Conservation (phyloP, 2,797 vertebrate genomes). For the Trematomus bernacchii region DNA sequence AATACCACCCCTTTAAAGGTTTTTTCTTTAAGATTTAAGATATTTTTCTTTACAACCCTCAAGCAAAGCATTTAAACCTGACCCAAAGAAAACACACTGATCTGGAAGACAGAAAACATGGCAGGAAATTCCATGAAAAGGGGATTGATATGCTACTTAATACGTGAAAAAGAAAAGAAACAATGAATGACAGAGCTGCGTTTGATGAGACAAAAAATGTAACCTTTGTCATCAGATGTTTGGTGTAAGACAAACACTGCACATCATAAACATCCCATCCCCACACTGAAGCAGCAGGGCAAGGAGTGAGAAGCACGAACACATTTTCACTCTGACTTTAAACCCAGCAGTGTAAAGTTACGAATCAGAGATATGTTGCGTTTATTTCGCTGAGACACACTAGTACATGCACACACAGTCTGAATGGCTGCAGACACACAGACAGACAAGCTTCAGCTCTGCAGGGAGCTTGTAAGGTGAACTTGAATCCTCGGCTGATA, state of each 20-base stretch:
- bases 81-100: neutral
- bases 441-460: slow-evolving; percentile 34
- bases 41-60: neutral
- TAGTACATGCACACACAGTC: slow-evolving; percentile 4
- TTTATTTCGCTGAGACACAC: slow-evolving; percentile 12
- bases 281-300: neutral
- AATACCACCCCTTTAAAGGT: neutral
- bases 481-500: slow-evolving; percentile 29
- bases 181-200: no score
- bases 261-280: neutral
- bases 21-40: neutral
- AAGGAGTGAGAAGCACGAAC: neutral
- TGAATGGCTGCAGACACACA: slow-evolving; percentile 20
- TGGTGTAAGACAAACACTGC: neutral
- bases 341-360: neutral
- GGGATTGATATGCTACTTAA: no score
- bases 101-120: neutral
- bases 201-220: neutral
- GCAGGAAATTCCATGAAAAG: no score
- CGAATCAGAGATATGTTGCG: slow-evolving; percentile 7
- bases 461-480: slow-evolving; percentile 37
- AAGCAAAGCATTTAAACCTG: neutral
- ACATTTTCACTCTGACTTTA: neutral
- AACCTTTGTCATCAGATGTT: neutral
- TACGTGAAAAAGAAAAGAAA: no score